Percentiles rank a stretch among this genome's conserved stretches.
phyloP scores from a whole-genome alignment of 2,797 vertebrate genomes.

The Melanotaenia nigrans region DNA sequence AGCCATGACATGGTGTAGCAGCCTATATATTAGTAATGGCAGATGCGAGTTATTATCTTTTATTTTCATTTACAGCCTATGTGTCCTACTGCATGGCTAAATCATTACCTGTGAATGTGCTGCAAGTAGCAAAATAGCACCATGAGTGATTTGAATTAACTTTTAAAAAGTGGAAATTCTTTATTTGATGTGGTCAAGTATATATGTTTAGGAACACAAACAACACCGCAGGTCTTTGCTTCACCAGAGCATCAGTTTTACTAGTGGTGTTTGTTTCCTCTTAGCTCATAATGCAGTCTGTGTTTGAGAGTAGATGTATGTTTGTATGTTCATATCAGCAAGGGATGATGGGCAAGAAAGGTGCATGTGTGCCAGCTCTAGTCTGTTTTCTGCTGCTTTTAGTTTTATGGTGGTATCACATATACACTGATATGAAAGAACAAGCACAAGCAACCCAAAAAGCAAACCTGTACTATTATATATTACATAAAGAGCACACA shows the following conservation, averaged over 20 bases:
- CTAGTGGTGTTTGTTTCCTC: slow-evolving; percentile 31
- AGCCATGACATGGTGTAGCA: slow-evolving; percentile 53
- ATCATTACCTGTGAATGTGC: slow-evolving; percentile 59
- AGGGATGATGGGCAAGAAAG: slow-evolving; percentile 9
- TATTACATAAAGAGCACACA: neutral
- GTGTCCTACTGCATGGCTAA: slow-evolving; percentile 61
- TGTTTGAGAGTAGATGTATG: slow-evolving; percentile 27
- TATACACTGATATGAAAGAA: slow-evolving; percentile 13
- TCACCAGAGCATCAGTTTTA: slow-evolving; percentile 31
- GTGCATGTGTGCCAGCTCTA: slow-evolving; percentile 16
- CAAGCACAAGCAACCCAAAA: neutral
- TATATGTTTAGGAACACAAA: slow-evolving; percentile 28
- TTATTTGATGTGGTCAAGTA: slow-evolving; percentile 28
- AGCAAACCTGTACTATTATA: slow-evolving; percentile 4
- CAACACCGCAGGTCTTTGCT: slow-evolving; percentile 22
- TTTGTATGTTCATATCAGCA: slow-evolving; percentile 27
- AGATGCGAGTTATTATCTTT: slow-evolving; percentile 69
- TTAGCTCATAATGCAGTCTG: slow-evolving; percentile 31
- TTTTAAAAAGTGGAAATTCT: slow-evolving; percentile 21
- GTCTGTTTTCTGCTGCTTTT: slow-evolving; percentile 25
- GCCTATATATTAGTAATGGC: slow-evolving; percentile 60
- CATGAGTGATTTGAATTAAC: slow-evolving; percentile 39
- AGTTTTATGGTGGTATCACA: slow-evolving; percentile 19
- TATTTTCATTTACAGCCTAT: slow-evolving; percentile 66
- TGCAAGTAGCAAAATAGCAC: slow-evolving; percentile 45